Percentiles rank a stretch among this genome's conserved stretches.
Evolutionary conservation across 1,140 invertebrate genomes (phyloP).

Genomic region (Caenorhabditis remanei): DNA sequence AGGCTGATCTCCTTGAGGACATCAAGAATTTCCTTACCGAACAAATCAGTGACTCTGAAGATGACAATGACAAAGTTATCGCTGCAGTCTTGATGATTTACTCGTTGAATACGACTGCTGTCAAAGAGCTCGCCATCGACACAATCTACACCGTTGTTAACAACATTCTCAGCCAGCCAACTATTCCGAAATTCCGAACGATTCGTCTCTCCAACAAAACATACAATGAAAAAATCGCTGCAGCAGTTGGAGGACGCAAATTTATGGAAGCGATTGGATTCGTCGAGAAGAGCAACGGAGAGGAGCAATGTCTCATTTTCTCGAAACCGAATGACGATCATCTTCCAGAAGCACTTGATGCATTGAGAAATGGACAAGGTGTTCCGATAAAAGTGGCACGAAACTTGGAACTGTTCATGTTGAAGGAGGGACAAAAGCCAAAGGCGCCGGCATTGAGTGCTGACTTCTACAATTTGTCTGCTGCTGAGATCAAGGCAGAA

Average conservation of each 20-base stretch:
- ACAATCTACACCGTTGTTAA: constrained; percentile 61
- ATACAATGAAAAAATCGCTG: constrained; percentile 56
- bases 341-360: constrained; percentile 18
- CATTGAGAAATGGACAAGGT: constrained; percentile 41
- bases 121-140: constrained; percentile 57
- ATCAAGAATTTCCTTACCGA: constrained; percentile 59
- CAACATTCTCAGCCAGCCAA: constrained; percentile 59
- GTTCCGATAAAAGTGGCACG: constrained; percentile 59
- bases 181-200: constrained; percentile 34
- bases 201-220: constrained; percentile 57
- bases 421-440: constrained; percentile 33
- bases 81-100: constrained; percentile 62
- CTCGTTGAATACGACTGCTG: constrained; percentile 50
- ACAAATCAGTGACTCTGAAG: constrained; percentile 44
- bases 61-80: constrained; percentile 41
- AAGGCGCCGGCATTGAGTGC: neutral
- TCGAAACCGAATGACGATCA: neutral
- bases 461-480: constrained; percentile 57
- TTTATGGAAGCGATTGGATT: constrained; percentile 65
- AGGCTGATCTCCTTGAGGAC: constrained; percentile 45
- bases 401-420: constrained; percentile 13
- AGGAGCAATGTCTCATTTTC: neutral
- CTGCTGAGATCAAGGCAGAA: constrained; percentile 62
- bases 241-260: constrained; percentile 52
- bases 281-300: constrained; percentile 3